Conservation (phyloP, 2,888 invertebrate genomes). For the Agrotis ipsilon region DNA sequence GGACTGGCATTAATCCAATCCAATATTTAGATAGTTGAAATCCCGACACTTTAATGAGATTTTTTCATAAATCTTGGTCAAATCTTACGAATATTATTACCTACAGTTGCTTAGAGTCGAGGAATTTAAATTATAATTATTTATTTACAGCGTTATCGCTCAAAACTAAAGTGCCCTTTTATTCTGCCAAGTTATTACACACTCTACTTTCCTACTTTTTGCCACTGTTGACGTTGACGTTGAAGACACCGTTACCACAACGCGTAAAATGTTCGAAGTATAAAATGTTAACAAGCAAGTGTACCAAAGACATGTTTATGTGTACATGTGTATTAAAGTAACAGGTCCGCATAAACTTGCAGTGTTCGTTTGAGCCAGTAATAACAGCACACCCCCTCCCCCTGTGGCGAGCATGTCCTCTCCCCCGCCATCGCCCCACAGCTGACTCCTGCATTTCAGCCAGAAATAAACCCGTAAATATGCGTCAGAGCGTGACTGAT, state of each 20-base stretch:
- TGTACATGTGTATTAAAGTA: slow-evolving; percentile 41
- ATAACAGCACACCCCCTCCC: slow-evolving; percentile 58
- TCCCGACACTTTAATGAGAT: too few relatives aligned
- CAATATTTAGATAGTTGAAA: neutral
- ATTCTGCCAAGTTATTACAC: neutral
- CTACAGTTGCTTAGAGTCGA: too few relatives aligned
- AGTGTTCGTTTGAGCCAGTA: slow-evolving; percentile 60
- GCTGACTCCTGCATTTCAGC: slow-evolving; percentile 75
- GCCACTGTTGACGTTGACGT: neutral
- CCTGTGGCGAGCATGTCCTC: slow-evolving; percentile 46
- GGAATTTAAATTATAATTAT: neutral
- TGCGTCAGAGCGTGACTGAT: slow-evolving; percentile 78
- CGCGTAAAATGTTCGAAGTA: slow-evolving; percentile 5
- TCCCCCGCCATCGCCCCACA: slow-evolving; percentile 56
- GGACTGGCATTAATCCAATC: neutral
- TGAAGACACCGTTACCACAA: neutral
- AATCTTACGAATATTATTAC: too few relatives aligned
- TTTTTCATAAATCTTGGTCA: neutral
- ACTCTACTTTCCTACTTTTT: neutral
- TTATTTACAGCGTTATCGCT: too few relatives aligned
- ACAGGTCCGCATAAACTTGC: slow-evolving; percentile 58
- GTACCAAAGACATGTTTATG: slow-evolving; percentile 37
- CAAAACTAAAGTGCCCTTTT: neutral
- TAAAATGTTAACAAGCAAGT: slow-evolving; percentile 13
- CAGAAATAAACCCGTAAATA: slow-evolving; percentile 73